Evolutionary conservation across 2,113 vertebrate genomes (phyloP).

Genomic region (Scatophagus argus): DNA sequence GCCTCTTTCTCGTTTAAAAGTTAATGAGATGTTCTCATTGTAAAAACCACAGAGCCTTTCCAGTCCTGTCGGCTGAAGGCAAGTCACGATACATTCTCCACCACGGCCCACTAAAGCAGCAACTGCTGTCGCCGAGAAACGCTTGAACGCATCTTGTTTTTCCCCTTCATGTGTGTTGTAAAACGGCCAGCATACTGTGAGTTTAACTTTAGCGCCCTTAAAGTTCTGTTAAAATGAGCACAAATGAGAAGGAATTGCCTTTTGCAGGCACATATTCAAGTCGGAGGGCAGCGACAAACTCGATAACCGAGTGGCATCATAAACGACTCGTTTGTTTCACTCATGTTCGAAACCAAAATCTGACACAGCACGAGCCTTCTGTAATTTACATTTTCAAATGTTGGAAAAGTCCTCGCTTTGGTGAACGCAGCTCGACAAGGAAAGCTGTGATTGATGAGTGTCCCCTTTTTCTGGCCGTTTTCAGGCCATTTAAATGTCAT

Average conservation of each 20-base stretch:
- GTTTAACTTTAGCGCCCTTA: not conserved
- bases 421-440: constrained; percentile 61
- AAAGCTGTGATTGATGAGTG: constrained; percentile 42
- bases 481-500: constrained; percentile 44
- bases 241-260: constrained; percentile 1
- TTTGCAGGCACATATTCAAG: constrained; percentile 24
- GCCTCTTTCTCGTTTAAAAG: constrained; percentile 14
- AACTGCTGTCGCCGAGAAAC: not conserved
- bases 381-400: constrained; percentile 31
- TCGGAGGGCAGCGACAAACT: constrained; percentile 27
- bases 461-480: not conserved
- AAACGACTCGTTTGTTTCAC: constrained; percentile 1
- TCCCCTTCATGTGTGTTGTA: accelerated
- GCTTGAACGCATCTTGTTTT: not conserved
- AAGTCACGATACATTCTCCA: constrained; percentile 39
- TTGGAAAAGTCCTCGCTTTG: constrained; percentile 54
- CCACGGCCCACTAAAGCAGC: not conserved
- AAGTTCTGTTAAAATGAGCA: constrained; percentile 26
- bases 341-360: constrained; percentile 42
- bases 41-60: constrained; percentile 42
- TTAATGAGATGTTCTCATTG: constrained; percentile 14
- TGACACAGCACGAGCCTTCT: constrained; percentile 36
- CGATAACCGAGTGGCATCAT: constrained; percentile 4
- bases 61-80: constrained; percentile 21
- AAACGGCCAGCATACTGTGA: not conserved